Evolutionary conservation across 2,888 invertebrate species (phyloP), one percentile per base, ranked within the genome.

Genomic region (Mimumesa dahlbomi): DNA sequence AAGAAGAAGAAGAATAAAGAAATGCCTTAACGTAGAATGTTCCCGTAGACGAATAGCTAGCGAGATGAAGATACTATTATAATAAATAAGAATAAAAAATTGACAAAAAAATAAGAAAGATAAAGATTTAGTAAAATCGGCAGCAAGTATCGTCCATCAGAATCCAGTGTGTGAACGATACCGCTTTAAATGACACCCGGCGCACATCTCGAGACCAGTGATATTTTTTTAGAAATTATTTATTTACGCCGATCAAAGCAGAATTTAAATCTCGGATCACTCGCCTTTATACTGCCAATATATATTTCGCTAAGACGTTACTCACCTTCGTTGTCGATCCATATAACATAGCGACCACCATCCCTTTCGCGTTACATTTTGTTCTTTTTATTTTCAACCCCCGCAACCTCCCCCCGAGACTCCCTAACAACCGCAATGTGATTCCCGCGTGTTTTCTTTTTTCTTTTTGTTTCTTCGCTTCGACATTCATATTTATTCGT

Each of bases 211-310:
- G 83, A 87, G 78, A 85, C 85, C 87, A 86, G 88, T 89, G 88
- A 88, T 88, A 88, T 87, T 87, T 84, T 87, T 84, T 86, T 88
- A 88, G 83, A 83, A 84, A 85, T 83, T 85, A 88, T 87, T 88
- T 88, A 87, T 87, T 87, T 84, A 85, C 76, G 82, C 82, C 77
- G 83, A 85, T 81, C 70, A 79, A 85, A 84, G 82, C 77, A 80
- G 71, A 77, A 79, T 81, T 77, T 82, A 84, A n/a, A 85, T 85
- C 82, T 84, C 81, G 76, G n/a, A 82, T 77, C 77, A 79, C 69
- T 83, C 82, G 79, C 79, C 77, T 73, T 79, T 82, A 77, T 86
- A 87, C 87, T 88, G 86, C 85, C 87, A 87, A 87, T 83, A 53
- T 63, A 84, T 80, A n/a, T n/a, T n/a, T 80, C 74, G 76, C 82